phyloP scores from a whole-genome alignment of 1,140 invertebrate genomes.

The Drosophila repleta region DNA sequence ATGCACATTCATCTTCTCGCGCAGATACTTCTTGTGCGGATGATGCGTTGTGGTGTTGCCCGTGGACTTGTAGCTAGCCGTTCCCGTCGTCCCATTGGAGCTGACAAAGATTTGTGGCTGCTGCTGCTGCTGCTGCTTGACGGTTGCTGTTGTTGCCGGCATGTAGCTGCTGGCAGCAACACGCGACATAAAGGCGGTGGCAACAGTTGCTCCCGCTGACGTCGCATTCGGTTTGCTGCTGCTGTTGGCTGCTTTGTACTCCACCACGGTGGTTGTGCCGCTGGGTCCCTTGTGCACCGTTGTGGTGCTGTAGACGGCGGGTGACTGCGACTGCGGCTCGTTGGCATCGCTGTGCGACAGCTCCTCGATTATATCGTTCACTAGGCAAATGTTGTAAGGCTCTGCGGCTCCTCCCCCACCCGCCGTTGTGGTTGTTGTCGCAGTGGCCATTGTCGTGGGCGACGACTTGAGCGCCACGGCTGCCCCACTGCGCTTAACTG shows the following conservation, averaged over 20 bases:
- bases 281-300: constrained; percentile 82
- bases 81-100: constrained; percentile 49
- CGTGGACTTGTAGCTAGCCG: constrained; percentile 33
- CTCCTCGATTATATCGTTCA: constrained; percentile 73
- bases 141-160: constrained; percentile 41
- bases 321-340: constrained; percentile 23
- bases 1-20: constrained; percentile 79
- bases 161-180: constrained; percentile 42
- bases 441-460: constrained; percentile 9
- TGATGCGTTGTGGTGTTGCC: constrained; percentile 68
- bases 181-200: constrained; percentile 21
- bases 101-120: constrained; percentile 43
- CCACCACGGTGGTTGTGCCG: constrained; percentile 81
- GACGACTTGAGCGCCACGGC: constrained; percentile 41
- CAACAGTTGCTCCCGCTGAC: constrained; percentile 6
- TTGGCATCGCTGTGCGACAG: constrained; percentile 38
- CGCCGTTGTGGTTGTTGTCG: constrained; percentile 15
- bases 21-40: constrained; percentile 81
- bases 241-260: constrained; percentile 73
- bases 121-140: constrained; percentile 29
- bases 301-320: constrained; percentile 70
- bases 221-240: constrained; percentile 39
- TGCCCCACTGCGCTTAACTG: constrained; percentile 36
- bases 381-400: constrained; percentile 54
- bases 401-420: neutral